These are phyloP conservation scores for Catagonus wagneri DNA, from an alignment of 2,113 vertebrate genomes.

Conservation along the genomic window DNA sequence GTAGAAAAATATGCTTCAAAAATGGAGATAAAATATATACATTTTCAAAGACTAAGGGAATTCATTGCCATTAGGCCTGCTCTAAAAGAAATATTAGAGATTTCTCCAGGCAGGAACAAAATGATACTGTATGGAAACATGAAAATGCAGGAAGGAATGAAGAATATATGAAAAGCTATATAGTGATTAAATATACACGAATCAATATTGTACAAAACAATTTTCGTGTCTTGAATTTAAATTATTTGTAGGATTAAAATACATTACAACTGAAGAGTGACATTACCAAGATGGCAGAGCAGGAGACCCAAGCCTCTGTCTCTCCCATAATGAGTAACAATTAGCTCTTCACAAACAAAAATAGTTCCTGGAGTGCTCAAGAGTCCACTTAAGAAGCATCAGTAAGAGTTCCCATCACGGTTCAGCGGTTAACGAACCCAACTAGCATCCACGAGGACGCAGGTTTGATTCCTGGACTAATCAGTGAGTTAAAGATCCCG, in stretches of 20 bases:
- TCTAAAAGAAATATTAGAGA: conserved; percentile 3
- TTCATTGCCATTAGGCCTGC: neutral
- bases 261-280: neutral
- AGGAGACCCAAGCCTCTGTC: neutral
- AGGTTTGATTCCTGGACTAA: too few species aligned
- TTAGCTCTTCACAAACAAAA: neutral
- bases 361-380: neutral
- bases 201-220: conserved; percentile 24
- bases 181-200: conserved; percentile 20
- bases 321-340: neutral
- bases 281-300: neutral
- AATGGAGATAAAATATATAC: neutral
- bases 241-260: conserved; percentile 19
- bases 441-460: too few species aligned
- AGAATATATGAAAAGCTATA: neutral
- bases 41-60: conserved; percentile 38
- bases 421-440: too few species aligned
- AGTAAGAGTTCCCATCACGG: too few species aligned
- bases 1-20: conserved; percentile 42
- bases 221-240: conserved; percentile 27
- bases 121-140: conserved; percentile 34
- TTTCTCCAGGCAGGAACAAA: conserved; percentile 26
- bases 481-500: too few species aligned
- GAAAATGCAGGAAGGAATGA: conserved; percentile 3
- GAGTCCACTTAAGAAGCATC: neutral